Evolutionary conservation across 2,113 vertebrate species (phyloP).

Genomic region (Choloepus hoffmanni): DNA sequence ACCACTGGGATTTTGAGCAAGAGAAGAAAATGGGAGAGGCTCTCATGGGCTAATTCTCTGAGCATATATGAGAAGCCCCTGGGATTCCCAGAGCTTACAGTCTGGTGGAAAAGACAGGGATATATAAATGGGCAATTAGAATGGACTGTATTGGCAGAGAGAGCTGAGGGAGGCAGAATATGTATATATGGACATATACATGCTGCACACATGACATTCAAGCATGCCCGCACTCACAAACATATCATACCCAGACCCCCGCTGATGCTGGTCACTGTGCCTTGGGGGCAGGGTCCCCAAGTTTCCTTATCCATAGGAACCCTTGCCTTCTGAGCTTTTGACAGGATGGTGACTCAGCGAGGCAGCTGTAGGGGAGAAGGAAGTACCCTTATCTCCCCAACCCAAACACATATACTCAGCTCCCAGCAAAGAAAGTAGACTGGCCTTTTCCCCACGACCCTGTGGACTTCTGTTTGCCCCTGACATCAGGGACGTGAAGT

Average conservation of each 20-base stretch:
- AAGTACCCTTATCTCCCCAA: background rate
- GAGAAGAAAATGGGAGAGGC: background rate
- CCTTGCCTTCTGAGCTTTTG: slow-evolving; percentile 18
- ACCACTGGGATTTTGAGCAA: background rate
- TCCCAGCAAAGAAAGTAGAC: background rate
- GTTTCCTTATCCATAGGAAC: background rate
- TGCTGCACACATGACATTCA: background rate
- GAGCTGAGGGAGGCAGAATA: too few species aligned
- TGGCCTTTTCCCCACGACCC: slow-evolving; percentile 62
- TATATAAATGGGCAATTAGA: too few species aligned
- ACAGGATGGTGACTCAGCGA: slow-evolving; percentile 5
- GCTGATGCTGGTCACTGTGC: background rate
- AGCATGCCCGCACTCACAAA: background rate
- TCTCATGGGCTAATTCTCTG: background rate
- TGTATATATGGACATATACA: background rate
- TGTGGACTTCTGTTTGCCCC: slow-evolving; percentile 42
- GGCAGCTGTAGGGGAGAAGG: background rate
- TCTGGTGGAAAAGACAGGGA: too few species aligned
- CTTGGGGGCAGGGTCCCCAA: background rate
- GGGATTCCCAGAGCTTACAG: background rate
- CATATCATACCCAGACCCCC: background rate
- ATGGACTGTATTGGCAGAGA: too few species aligned
- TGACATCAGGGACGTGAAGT: slow-evolving; percentile 67
- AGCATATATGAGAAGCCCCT: background rate
- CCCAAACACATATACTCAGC: background rate